Evolutionary conservation across 2,113 vertebrate genomes (phyloP).

Genomic region (Parus major): DNA sequence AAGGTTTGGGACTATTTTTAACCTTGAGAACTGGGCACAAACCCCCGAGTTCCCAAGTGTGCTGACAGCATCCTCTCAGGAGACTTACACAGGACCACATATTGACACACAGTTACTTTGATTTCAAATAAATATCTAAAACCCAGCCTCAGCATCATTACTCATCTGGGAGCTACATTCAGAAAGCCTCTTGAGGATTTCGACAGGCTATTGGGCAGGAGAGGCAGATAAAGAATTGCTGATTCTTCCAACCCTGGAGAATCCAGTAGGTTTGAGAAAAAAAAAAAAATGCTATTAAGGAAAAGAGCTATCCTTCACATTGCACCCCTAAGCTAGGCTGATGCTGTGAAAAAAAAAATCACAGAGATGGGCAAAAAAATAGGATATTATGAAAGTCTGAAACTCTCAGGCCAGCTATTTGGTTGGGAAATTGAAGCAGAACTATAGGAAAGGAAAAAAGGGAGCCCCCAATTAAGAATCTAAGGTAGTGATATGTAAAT

Average conservation of each 20-base stretch:
- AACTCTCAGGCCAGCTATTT: not conserved
- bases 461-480: not conserved
- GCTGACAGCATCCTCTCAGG: not conserved
- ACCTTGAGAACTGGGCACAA: not conserved
- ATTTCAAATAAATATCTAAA: conserved; percentile 28
- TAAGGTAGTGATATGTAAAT: not conserved
- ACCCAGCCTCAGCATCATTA: not conserved
- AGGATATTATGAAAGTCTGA: not conserved
- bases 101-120: not conserved
- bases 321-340: not conserved
- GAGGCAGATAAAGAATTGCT: conserved; percentile 29
- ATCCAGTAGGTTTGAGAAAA: not conserved
- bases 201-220: not conserved
- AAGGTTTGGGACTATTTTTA: not conserved
- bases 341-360: not conserved
- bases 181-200: conserved; percentile 34
- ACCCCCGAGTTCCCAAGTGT: not conserved
- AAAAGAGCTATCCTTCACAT: conserved; percentile 20
- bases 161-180: conserved; percentile 25
- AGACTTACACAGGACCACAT: not conserved
- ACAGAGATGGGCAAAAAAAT: not conserved
- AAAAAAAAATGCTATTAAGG: not conserved
- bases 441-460: not conserved
- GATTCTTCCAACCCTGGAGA: conserved; percentile 34
- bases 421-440: not conserved